These are phyloP conservation scores for Plectus sambesii DNA, from an alignment of 1,140 invertebrate genomes.

Conservation along the genomic window DNA sequence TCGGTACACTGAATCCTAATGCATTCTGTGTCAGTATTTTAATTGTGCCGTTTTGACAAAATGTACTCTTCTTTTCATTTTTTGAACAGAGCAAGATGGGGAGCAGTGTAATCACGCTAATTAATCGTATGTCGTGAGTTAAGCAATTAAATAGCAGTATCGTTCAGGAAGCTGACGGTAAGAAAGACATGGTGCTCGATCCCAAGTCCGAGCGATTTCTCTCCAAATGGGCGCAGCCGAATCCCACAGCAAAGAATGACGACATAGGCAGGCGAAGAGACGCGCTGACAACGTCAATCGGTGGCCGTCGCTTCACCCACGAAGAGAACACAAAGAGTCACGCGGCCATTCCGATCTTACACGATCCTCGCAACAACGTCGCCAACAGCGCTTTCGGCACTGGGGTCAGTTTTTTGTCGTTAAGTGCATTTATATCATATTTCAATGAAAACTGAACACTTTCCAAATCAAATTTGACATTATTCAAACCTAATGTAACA, in stretches of 20 bases:
- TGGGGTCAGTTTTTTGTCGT: no score
- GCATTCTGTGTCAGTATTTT: slow-evolving; percentile 20
- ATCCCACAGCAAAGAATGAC: slow-evolving; percentile 26
- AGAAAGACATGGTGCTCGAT: slow-evolving; percentile 25
- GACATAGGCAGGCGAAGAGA: slow-evolving; percentile 16
- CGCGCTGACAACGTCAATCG: slow-evolving; percentile 13
- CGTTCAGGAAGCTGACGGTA: slow-evolving; percentile 21
- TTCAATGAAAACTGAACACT: no score
- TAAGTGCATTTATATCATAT: no score
- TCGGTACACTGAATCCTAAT: no score
- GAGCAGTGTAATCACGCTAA: no score
- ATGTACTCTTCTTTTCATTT: slow-evolving; percentile 3
- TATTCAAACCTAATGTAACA: slow-evolving; percentile 22
- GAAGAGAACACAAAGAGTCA: slow-evolving; percentile 14
- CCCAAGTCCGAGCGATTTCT: slow-evolving; percentile 26
- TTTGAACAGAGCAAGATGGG: no score
- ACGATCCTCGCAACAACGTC: no score
- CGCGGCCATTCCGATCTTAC: slow-evolving; percentile 21
- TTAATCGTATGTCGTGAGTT: no score
- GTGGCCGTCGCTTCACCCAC: slow-evolving; percentile 19
- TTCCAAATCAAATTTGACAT: no score
- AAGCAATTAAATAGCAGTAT: no score
- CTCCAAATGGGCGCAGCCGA: slow-evolving; percentile 16
- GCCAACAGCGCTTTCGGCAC: no score
- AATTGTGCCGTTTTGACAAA: slow-evolving; percentile 14